A percentile compares a stretch with the other conserved stretches of the same genome.
Evolutionary conservation across 1,140 invertebrate species (phyloP).

Genomic region (Charaxes varanes): DNA sequence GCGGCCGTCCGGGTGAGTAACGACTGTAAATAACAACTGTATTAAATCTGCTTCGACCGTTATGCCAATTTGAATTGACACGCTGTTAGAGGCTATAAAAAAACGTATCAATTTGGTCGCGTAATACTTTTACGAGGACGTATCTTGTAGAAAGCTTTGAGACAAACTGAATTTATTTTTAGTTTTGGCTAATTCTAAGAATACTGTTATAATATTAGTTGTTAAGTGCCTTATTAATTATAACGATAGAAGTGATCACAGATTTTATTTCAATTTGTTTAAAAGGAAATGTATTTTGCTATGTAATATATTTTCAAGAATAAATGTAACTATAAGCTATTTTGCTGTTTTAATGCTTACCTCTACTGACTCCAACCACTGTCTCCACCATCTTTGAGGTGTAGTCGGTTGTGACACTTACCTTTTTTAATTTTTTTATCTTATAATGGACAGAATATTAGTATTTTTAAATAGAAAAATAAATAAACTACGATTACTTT

Average conservation of each 20-base stretch:
- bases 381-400: slow-evolving; percentile 14
- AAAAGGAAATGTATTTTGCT: too few relatives aligned
- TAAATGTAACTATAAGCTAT: slow-evolving; percentile 4
- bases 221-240: too few relatives aligned
- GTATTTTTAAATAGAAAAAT: neutral
- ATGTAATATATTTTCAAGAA: neutral
- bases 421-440: slow-evolving; percentile 1
- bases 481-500: neutral
- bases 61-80: slow-evolving; percentile 22
- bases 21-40: slow-evolving; percentile 17
- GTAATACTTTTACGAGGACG: too few relatives aligned
- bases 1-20: slow-evolving; percentile 31
- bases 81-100: slow-evolving; percentile 14
- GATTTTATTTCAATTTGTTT: too few relatives aligned
- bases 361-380: slow-evolving; percentile 11
- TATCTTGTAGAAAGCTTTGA: too few relatives aligned
- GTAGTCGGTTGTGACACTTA: slow-evolving; percentile 16
- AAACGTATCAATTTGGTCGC: too few relatives aligned
- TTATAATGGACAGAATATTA: neutral
- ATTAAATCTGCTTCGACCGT: slow-evolving; percentile 7
- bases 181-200: neutral
- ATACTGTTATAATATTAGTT: neutral
- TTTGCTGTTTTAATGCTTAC: neutral
- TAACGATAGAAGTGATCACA: too few relatives aligned
- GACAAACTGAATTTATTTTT: too few relatives aligned